phyloP scores from a whole-genome alignment of 2,797 vertebrate species.

The Danio choprae region DNA sequence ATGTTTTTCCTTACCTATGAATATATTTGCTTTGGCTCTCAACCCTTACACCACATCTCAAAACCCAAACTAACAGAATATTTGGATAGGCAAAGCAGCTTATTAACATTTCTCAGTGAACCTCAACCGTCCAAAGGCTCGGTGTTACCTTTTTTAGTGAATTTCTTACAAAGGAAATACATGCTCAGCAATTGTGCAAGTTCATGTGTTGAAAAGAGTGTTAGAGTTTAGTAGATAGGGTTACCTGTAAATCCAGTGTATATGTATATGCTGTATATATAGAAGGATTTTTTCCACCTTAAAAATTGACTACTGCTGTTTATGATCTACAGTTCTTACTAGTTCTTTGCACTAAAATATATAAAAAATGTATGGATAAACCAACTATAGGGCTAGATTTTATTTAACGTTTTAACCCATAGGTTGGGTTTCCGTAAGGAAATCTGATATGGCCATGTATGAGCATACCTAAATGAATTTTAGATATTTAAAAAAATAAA shows the following conservation, averaged over 20 bases:
- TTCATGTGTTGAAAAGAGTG: not conserved
- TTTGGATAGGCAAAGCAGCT: constrained; percentile 64
- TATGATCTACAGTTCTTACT: no score
- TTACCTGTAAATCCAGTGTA: not conserved
- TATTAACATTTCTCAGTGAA: constrained; percentile 60
- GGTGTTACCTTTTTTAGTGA: constrained; percentile 23
- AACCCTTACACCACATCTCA: constrained; percentile 60
- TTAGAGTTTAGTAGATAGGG: not conserved
- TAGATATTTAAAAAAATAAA: no score
- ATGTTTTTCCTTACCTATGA: constrained; percentile 63
- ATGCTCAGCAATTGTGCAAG: not conserved
- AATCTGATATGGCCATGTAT: no score
- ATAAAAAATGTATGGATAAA: no score
- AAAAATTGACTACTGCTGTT: no score
- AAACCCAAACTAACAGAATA: constrained; percentile 66
- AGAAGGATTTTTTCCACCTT: no score
- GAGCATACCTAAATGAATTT: no score
- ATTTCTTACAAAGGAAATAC: constrained; percentile 11
- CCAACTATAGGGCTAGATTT: no score
- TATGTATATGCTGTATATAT: no score
- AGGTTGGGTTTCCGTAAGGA: no score
- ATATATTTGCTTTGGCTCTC: constrained; percentile 73
- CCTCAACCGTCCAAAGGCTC: constrained; percentile 57
- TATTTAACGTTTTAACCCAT: no score
- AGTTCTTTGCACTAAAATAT: no score